Conservation (phyloP, 2,797 vertebrate genomes). For the Cynopterus sphinx region DNA sequence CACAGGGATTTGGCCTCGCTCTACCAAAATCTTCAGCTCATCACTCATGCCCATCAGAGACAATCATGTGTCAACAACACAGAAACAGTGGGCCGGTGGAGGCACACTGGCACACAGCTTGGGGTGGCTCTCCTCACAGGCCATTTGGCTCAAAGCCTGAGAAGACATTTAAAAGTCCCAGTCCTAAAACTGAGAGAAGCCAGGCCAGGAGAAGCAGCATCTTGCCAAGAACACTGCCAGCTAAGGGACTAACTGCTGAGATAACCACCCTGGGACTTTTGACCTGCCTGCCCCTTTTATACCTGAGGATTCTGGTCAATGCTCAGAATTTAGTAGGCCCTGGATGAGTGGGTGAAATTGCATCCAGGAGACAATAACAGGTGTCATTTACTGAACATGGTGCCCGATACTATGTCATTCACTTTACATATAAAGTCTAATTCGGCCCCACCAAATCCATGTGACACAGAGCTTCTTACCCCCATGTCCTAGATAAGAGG, state of each 20-base stretch:
- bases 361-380: not conserved
- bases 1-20: constrained; percentile 75
- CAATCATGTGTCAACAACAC: constrained; percentile 10
- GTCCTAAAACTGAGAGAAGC: constrained; percentile 41
- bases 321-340: not conserved
- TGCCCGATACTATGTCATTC: not conserved
- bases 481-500: not conserved
- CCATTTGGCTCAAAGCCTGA: constrained; percentile 39
- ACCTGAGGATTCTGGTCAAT: not conserved
- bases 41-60: constrained; percentile 62
- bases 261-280: not conserved
- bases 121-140: not conserved
- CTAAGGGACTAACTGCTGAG: not conserved
- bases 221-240: constrained; percentile 52
- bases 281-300: not conserved
- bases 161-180: constrained; percentile 3
- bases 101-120: not conserved
- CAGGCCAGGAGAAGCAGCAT: constrained; percentile 30
- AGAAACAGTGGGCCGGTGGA: not conserved
- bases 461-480: not conserved
- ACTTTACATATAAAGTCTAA: not conserved
- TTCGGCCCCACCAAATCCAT: not conserved
- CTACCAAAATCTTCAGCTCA: constrained; percentile 64
- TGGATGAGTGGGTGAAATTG: not conserved
- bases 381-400: not conserved